A percentile compares a stretch with the other conserved stretches of the same genome.
Evolutionary conservation across 2,113 vertebrate species (phyloP).

Genomic region (Takifugu flavidus): DNA sequence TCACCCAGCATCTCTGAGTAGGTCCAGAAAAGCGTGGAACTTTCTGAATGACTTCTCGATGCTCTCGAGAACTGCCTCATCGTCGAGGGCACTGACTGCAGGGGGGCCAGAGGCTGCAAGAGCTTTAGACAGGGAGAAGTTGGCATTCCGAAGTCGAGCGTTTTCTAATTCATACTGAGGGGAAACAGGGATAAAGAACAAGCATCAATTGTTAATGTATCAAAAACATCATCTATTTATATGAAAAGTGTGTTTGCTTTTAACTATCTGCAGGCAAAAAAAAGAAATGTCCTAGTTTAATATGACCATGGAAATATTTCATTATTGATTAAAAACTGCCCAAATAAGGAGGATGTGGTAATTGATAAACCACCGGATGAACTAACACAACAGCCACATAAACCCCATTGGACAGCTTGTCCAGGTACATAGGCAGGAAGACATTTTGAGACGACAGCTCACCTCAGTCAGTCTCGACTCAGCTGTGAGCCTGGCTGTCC

Average conservation of each 20-base stretch:
- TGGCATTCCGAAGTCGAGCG: constrained; percentile 79
- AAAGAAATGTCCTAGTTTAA: neutral
- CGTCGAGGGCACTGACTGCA: constrained; percentile 80
- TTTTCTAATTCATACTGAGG: constrained; percentile 86
- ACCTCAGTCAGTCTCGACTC: constrained; percentile 85
- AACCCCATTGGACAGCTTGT: too few relatives aligned
- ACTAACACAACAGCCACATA: too few relatives aligned
- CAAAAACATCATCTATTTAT: too few relatives aligned
- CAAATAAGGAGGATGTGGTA: too few relatives aligned
- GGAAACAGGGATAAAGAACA: neutral
- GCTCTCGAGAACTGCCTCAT: constrained; percentile 87
- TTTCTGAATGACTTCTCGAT: constrained; percentile 92
- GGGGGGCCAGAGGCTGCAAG: constrained; percentile 71
- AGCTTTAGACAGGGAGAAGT: constrained; percentile 81
- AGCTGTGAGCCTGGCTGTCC: constrained; percentile 79
- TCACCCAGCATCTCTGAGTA: constrained; percentile 94
- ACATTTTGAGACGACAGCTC: neutral
- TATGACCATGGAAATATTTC: too few relatives aligned
- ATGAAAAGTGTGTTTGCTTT: too few relatives aligned
- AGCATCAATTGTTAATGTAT: too few relatives aligned
- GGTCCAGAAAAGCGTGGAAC: constrained; percentile 95
- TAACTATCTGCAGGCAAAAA: too few relatives aligned
- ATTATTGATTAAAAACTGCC: too few relatives aligned
- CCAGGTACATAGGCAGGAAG: neutral
- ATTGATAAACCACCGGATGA: too few relatives aligned